phyloP scores from a whole-genome alignment of 2,888 invertebrate species.

The Tiphia femorata region DNA sequence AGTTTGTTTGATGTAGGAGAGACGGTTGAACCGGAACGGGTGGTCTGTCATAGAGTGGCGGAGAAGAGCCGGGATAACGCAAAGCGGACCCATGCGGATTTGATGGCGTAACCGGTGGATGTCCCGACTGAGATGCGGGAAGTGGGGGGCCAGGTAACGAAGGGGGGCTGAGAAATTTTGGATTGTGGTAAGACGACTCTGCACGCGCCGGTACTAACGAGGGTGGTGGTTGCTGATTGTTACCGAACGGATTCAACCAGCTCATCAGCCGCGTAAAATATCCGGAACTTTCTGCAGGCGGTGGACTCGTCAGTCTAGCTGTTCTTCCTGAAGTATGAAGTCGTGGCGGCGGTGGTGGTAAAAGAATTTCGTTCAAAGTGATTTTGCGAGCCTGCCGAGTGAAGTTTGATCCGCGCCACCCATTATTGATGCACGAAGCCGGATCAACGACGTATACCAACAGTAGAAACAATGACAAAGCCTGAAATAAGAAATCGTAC shows the following conservation, averaged over 20 bases:
- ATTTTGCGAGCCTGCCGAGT: conserved; percentile 20
- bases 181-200: conserved; percentile 2
- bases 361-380: conserved; percentile 53
- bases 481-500: conserved; percentile 43
- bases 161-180: conserved; percentile 20
- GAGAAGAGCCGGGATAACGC: conserved; percentile 17
- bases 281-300: conserved; percentile 70
- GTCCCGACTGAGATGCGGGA: not conserved
- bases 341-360: conserved; percentile 52
- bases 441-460: conserved; percentile 33
- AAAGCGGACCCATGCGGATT: conserved; percentile 14
- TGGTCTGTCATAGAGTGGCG: conserved; percentile 18
- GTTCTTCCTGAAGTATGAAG: conserved; percentile 34
- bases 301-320: conserved; percentile 53
- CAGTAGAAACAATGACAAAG: conserved; percentile 46
- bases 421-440: conserved; percentile 22
- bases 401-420: conserved; percentile 9
- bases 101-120: conserved; percentile 1
- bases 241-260: conserved; percentile 74
- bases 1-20: conserved; percentile 32
- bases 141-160: conserved; percentile 9
- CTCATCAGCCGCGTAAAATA: conserved; percentile 74
- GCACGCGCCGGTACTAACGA: conserved; percentile 4
- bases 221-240: not conserved
- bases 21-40: conserved; percentile 31